Conservation (phyloP, 2,113 vertebrate species). For the Lontra canadensis region DNA sequence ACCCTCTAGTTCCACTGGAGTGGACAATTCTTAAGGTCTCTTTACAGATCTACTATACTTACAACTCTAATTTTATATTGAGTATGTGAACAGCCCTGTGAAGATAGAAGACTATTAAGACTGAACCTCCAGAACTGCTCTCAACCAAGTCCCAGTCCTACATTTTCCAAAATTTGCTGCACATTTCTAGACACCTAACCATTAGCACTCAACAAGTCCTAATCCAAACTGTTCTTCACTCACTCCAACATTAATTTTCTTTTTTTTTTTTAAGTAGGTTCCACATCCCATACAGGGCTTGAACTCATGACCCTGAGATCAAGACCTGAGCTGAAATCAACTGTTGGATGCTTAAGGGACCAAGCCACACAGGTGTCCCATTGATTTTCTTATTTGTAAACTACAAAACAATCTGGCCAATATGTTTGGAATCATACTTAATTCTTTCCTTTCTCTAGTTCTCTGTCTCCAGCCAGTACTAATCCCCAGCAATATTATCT, state of each 20-base stretch:
- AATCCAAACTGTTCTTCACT: not conserved
- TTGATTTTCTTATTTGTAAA: not conserved
- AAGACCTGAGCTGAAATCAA: not conserved
- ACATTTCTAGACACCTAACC: not conserved
- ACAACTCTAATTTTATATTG: not conserved
- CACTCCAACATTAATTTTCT: not conserved
- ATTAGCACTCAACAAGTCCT: not conserved
- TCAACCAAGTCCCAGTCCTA: not conserved
- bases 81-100: not conserved
- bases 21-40: not conserved
- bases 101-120: not conserved
- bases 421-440: not conserved
- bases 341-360: not conserved
- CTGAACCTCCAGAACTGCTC: not conserved
- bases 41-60: not conserved
- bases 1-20: not conserved
- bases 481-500: not conserved
- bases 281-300: not conserved
- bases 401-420: not conserved
- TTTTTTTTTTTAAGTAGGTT: not conserved
- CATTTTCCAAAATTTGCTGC: not conserved
- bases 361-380: not conserved
- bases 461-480: not conserved
- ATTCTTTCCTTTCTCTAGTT: not conserved
- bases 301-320: not conserved